Percentiles rank a stretch among this genome's conserved stretches.
Conservation (phyloP, 2,888 invertebrate genomes). For the Helicoverpa assulta region DNA sequence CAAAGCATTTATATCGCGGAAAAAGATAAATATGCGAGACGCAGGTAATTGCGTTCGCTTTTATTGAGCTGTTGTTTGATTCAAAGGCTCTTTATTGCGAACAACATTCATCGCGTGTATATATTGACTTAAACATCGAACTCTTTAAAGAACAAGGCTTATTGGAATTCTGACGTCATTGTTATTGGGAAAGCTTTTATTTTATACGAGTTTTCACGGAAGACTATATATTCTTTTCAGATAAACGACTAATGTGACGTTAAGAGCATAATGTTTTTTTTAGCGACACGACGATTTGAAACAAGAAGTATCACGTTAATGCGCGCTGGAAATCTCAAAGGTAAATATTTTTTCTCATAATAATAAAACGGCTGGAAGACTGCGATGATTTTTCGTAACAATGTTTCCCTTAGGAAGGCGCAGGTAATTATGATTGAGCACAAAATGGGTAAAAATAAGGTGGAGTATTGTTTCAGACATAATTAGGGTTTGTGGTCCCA, state of each 20-base stretch:
- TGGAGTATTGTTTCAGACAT: constrained; percentile 87
- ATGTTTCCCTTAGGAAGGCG: constrained; percentile 82
- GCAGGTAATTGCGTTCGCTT: constrained; percentile 86
- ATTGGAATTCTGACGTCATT: constrained; percentile 40
- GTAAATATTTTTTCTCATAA: constrained; percentile 73
- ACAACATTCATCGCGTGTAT: constrained; percentile 69
- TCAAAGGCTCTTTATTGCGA: constrained; percentile 82
- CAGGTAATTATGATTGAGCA: constrained; percentile 90
- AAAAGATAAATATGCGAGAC: constrained; percentile 89
- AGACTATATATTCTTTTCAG: background rate
- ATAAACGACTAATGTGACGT: background rate
- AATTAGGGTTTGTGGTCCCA: constrained; percentile 89
- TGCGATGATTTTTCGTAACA: constrained; percentile 82
- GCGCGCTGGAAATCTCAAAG: constrained; percentile 58
- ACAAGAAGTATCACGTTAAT: constrained; percentile 22
- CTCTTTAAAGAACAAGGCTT: constrained; percentile 52
- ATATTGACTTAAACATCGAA: constrained; percentile 64
- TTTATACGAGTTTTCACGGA: background rate
- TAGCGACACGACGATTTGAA: constrained; percentile 4
- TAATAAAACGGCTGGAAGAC: constrained; percentile 72
- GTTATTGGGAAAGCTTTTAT: constrained; percentile 5
- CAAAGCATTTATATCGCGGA: constrained; percentile 85
- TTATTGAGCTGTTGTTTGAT: constrained; percentile 88
- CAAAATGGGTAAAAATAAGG: constrained; percentile 89
- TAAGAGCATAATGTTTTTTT: background rate